Evolutionary conservation across 2,888 invertebrate species (phyloP).

Genomic region (Pollenia griseotomentosa): DNA sequence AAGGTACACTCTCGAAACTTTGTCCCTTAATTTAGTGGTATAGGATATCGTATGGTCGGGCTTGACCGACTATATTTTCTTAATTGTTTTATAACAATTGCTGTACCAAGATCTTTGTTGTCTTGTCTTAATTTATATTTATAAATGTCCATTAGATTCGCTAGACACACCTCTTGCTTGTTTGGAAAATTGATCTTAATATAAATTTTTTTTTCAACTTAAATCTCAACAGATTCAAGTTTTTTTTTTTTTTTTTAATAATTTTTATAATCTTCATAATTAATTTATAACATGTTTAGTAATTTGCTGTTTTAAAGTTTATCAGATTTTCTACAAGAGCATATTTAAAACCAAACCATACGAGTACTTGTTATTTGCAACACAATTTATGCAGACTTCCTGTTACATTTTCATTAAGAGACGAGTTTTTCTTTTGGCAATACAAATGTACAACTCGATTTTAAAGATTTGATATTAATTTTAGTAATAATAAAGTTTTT

Average conservation of each 20-base stretch:
- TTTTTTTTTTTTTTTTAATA: not conserved
- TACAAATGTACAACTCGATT: too few species aligned
- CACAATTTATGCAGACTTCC: conserved; percentile 38
- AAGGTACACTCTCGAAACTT: too few species aligned
- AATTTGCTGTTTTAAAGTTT: conserved; percentile 7
- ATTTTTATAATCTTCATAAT: conserved; percentile 29
- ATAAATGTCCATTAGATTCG: not conserved
- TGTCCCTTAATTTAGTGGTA: too few species aligned
- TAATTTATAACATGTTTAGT: conserved; percentile 36
- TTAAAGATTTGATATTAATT: too few species aligned
- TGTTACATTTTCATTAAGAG: conserved; percentile 27
- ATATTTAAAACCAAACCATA: not conserved
- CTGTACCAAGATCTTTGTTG: too few species aligned
- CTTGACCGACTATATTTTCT: too few species aligned
- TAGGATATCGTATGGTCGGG: too few species aligned
- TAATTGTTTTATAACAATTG: too few species aligned
- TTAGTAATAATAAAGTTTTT: too few species aligned
- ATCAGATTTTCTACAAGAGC: conserved; percentile 11
- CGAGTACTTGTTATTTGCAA: conserved; percentile 25
- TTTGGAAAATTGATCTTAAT: not conserved
- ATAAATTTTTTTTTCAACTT: not conserved
- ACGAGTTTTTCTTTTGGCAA: too few species aligned
- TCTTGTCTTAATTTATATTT: not conserved
- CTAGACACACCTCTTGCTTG: conserved; percentile 4
- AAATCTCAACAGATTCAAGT: not conserved